Evolutionary conservation across 2,888 invertebrate genomes (phyloP).

Genomic region (Mycalesis mineus): DNA sequence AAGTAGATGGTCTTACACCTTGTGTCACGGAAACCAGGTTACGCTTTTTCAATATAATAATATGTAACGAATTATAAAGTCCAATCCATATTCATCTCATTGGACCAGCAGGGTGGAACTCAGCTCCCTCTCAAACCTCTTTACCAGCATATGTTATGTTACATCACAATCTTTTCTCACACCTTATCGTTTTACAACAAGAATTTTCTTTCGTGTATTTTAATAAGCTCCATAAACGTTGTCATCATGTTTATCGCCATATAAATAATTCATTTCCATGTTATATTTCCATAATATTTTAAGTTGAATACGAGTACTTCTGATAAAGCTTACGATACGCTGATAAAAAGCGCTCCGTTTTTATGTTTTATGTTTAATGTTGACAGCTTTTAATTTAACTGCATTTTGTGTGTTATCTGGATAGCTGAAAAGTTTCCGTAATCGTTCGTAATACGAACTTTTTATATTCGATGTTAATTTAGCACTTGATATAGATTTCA

Average conservation of each 20-base stretch:
- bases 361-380: slow-evolving; percentile 4
- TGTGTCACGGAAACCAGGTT: too few relatives aligned
- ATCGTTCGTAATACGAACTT: too few relatives aligned
- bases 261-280: slow-evolving; percentile 24
- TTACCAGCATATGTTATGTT: too few relatives aligned
- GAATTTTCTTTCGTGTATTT: slow-evolving; percentile 22
- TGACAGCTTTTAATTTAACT: not conserved
- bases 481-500: too few relatives aligned
- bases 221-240: slow-evolving; percentile 31
- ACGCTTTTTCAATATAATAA: too few relatives aligned
- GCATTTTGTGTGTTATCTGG: not conserved
- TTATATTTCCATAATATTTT: too few relatives aligned
- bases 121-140: too few relatives aligned
- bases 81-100: too few relatives aligned
- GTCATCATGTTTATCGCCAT: slow-evolving; percentile 18
- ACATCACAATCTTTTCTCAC: not conserved
- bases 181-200: slow-evolving; percentile 7
- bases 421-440: not conserved
- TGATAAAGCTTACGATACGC: not conserved
- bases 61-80: too few relatives aligned
- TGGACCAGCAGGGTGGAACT: too few relatives aligned
- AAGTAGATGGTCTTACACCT: too few relatives aligned
- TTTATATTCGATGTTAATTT: too few relatives aligned
- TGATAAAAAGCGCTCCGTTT: not conserved
- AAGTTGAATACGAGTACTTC: not conserved